Evolutionary conservation across 2,113 vertebrate genomes (phyloP), one percentile per base, ranked within the genome.

Genomic region (Isurus oxyrinchus): DNA sequence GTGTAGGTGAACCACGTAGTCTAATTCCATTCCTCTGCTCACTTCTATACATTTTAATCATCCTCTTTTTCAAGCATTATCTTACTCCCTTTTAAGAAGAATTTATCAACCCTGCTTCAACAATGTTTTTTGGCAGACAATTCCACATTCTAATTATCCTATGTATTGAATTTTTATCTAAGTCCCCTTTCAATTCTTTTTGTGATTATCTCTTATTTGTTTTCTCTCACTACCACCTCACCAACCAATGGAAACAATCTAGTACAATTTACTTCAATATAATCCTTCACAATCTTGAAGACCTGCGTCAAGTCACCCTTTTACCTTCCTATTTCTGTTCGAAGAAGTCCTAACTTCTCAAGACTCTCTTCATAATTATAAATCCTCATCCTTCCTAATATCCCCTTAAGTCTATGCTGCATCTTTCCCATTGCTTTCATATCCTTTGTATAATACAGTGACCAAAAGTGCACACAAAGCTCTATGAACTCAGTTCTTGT

Each of bases 191-290:
- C 90, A 63, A 94, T 59, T 91, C 27, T n/a, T 91, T n/a, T 93
- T 40, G 59, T 40, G 35, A 94, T 94, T 94, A 94, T 94, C 57
- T 94, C 16, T 21, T 63, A 93, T 93, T 93, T 93, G 90, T 93
- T 14, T 40, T 63, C 90, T 40, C 40, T 94, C 59, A 63, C 16
- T 63, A 19, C 59, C 57, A 94, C 35, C 90, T 63, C 59, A 66
- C 55, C 40, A 94, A 23, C 59, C 59, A 94, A 5, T 66, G 59
- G 90, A 94, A 94, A 40, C 90, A 63, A 94, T 94, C 59, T 61
- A 40, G 16, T 94, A 66, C 90, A 94, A 94, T 94, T 94, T 94
- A 49, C 90, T 94, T 94, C 90, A 94, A 94, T 94, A 94, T n/a
- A 94, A 63, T 21, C 90, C n/a, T 63, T 94, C 90, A 91, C 88